Evolutionary conservation across 2,888 invertebrate genomes (phyloP), one percentile per base, ranked within the genome.

Genomic region (Trichacis sp.): DNA sequence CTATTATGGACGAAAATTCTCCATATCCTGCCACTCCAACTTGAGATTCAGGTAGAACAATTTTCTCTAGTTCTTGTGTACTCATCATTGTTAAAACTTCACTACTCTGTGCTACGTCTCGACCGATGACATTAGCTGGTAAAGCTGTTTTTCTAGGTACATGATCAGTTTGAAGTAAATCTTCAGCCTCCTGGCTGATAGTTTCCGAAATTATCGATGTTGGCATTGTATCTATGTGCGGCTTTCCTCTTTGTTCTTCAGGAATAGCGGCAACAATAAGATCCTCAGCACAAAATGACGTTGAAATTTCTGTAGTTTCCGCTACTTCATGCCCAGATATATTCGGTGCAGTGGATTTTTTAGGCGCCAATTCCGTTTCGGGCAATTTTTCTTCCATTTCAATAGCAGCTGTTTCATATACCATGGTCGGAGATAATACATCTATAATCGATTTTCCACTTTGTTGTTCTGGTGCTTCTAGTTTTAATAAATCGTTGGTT

Each of bases 301-400:
- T 70, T 20, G 81, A 29, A 18, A 74, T 3, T 57, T 78, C 75
- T 17, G 64, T 59, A n/a, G 68, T 75, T 56, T 76, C 69, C 18
- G 76, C 73, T 11, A 77, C 68, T 55, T 78, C 79, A 48, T 82
- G 78, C 6, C 78, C 77, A 50, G 80, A 74, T 17, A 86, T 69
- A 60, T 76, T 72, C 1, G 76, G 69, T 51, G 81, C 76, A 15
- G 78, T 73, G 46, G 73, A 74, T 43, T 80, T 74, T 75, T 80
- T 76, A 48, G 74, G 77, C 3, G 59, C 80, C 30, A 62, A 72
- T 72, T 74, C 77, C 38, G 55, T 55, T 14, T 49, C 36, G 0
- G 60, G 43, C 29, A 76, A 43, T 24, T 50, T 14, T 29, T 64
- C 64, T 64, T 74, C 77, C 24, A 63, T 48, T 55, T 77, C 76